Evolutionary conservation across 2,888 invertebrate species (phyloP).

Genomic region (Cantharis rufa): DNA sequence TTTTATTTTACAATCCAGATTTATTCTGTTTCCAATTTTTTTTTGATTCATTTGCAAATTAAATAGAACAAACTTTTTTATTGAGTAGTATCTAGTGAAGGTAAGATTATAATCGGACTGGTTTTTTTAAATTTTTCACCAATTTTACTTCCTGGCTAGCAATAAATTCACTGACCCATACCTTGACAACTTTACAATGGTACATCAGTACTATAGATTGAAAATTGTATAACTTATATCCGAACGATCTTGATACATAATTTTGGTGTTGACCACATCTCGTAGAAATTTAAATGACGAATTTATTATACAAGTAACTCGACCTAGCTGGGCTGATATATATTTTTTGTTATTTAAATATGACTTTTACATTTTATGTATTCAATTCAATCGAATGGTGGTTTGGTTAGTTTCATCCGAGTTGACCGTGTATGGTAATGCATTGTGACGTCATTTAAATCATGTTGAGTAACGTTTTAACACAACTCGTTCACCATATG

Average conservation of each 20-base stretch:
- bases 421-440: constrained; percentile 34
- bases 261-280: background rate
- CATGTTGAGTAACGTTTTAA: constrained; percentile 28
- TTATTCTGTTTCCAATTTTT: background rate
- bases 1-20: background rate
- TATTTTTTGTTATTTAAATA: background rate
- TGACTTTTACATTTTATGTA: background rate
- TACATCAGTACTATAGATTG: background rate
- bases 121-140: background rate
- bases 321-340: background rate
- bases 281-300: background rate
- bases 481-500: constrained; percentile 31
- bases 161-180: background rate
- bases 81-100: too few relatives aligned
- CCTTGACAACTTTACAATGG: background rate
- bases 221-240: background rate
- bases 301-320: background rate
- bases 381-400: background rate
- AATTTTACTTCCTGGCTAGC: background rate
- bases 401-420: constrained; percentile 8
- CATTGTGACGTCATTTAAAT: constrained; percentile 30
- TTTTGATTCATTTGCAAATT: background rate
- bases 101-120: too few relatives aligned
- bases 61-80: too few relatives aligned
- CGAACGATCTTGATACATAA: background rate